These are phyloP conservation scores for Odocoileus hemionus DNA, from an alignment of 2,113 vertebrate species.

Conservation along the genomic window DNA sequence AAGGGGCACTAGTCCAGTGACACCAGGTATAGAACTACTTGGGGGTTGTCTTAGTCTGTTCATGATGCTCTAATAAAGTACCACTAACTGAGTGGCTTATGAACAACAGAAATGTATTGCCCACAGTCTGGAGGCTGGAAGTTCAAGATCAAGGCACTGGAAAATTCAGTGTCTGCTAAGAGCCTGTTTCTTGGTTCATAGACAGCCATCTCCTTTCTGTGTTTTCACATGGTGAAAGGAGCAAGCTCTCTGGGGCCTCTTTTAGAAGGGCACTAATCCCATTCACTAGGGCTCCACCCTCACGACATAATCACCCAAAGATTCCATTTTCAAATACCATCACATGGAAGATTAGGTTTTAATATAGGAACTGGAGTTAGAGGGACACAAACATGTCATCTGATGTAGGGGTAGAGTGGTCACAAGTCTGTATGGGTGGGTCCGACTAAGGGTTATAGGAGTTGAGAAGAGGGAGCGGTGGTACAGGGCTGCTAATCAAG, in stretches of 20 bases:
- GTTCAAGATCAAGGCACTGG: background rate
- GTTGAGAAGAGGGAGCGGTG: background rate
- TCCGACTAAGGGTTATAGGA: background rate
- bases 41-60: background rate
- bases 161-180: background rate
- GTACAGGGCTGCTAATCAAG: background rate
- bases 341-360: background rate
- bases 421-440: background rate
- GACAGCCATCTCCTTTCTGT: background rate
- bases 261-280: background rate
- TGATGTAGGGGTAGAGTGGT: background rate
- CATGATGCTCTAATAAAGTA: background rate
- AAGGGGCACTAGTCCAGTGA: background rate
- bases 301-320: background rate
- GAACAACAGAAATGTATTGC: background rate
- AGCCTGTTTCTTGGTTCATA: background rate
- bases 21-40: background rate
- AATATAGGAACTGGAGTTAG: background rate
- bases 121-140: background rate
- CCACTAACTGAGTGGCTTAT: background rate
- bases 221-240: background rate
- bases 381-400: background rate
- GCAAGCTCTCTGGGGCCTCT: accelerated
- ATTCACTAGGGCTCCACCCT: background rate
- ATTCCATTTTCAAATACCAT: background rate